Conservation (phyloP, 2,888 invertebrate species). For the Rotaria macrura region DNA sequence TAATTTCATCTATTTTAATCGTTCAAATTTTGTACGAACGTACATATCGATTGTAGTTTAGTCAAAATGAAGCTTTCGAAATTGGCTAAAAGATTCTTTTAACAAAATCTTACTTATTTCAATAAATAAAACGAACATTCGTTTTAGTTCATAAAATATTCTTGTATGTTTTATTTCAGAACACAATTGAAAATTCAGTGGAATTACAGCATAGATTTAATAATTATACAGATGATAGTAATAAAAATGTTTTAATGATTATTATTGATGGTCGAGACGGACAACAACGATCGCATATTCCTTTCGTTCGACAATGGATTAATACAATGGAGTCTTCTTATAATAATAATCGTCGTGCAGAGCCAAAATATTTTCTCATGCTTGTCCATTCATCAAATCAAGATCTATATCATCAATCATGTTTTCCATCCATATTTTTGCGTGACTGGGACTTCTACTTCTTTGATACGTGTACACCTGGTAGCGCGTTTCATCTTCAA, state of each 20-base stretch:
- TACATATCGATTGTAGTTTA: too few relatives aligned
- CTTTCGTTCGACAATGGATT: not conserved
- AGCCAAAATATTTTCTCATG: not conserved
- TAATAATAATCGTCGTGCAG: not conserved
- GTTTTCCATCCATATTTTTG: not conserved
- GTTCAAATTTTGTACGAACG: too few relatives aligned
- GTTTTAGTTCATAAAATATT: too few relatives aligned
- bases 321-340: not conserved
- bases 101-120: too few relatives aligned
- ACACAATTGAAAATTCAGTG: not conserved
- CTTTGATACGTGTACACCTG: not conserved
- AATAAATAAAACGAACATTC: too few relatives aligned
- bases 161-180: not conserved
- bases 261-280: not conserved
- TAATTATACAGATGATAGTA: not conserved
- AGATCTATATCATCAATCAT: not conserved
- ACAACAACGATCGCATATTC: conserved; percentile 4
- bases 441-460: not conserved
- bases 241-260: not conserved
- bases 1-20: too few relatives aligned
- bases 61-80: too few relatives aligned
- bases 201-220: not conserved
- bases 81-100: too few relatives aligned
- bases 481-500: not conserved
- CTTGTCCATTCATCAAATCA: not conserved